Evolutionary conservation across 1,140 invertebrate genomes (phyloP).

Genomic region (Saxidomus purpurata): DNA sequence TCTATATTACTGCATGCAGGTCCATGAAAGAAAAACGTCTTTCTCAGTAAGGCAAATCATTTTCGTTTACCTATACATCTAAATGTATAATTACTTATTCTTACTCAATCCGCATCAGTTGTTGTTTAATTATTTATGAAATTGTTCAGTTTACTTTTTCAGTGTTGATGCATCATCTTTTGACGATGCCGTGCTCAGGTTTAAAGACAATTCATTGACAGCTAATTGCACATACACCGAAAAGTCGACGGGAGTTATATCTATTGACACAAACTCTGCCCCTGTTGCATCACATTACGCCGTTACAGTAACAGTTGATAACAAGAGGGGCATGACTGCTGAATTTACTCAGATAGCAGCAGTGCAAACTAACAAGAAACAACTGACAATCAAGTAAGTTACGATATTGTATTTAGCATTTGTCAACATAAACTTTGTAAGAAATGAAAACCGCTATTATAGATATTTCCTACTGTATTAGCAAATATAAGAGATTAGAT

Average conservation of each 20-base stretch:
- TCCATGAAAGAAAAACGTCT: too few relatives aligned
- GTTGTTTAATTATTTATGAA: too few relatives aligned
- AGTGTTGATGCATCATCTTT: neutral
- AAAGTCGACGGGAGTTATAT: neutral
- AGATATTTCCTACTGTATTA: too few relatives aligned
- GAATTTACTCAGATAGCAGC: slow-evolving; percentile 26
- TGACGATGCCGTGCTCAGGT: neutral
- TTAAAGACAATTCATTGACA: neutral
- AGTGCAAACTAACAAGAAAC: neutral
- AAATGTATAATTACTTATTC: too few relatives aligned
- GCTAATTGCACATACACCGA: neutral
- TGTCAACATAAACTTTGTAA: too few relatives aligned
- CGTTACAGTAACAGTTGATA: slow-evolving; percentile 39
- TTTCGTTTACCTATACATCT: too few relatives aligned
- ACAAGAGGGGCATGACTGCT: slow-evolving; percentile 3
- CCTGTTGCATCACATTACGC: neutral
- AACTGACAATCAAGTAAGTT: slow-evolving; percentile 11
- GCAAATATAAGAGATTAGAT: too few relatives aligned
- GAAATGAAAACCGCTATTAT: too few relatives aligned
- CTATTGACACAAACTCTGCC: neutral
- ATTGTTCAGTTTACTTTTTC: too few relatives aligned
- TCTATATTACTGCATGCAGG: too few relatives aligned
- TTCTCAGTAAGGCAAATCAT: too few relatives aligned
- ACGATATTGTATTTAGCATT: neutral
- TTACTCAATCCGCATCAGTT: too few relatives aligned